Percentiles rank a stretch among this genome's conserved stretches.
Conservation (phyloP, 2,888 invertebrate genomes). For the Dusona sp. region DNA sequence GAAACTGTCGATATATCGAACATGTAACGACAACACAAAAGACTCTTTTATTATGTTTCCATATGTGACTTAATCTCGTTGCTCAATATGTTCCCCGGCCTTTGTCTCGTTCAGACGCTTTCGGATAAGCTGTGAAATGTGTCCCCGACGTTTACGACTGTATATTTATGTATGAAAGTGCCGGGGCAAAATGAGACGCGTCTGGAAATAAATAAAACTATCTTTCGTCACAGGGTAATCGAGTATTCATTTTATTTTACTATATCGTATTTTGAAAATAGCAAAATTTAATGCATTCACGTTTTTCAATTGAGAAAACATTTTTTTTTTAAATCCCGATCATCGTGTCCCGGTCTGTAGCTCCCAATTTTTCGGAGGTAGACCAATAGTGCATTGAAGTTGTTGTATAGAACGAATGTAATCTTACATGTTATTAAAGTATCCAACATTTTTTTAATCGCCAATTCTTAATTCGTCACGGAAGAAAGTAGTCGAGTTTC, state of each 20-base stretch:
- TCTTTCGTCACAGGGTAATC: not conserved
- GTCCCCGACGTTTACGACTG: not conserved
- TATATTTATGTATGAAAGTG: not conserved
- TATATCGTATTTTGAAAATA: not conserved
- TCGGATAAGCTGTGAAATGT: constrained; percentile 4
- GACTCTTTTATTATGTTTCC: constrained; percentile 9
- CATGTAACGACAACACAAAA: not conserved
- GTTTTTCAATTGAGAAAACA: not conserved
- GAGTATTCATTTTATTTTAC: not conserved
- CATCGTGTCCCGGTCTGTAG: too few relatives aligned
- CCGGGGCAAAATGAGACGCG: not conserved
- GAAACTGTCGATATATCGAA: not conserved
- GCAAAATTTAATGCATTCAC: not conserved
- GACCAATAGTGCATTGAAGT: too few relatives aligned
- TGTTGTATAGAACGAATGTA: too few relatives aligned
- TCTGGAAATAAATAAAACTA: not conserved
- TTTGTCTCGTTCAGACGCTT: not conserved
- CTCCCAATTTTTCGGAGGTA: too few relatives aligned
- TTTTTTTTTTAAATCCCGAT: not conserved
- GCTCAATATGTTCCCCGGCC: not conserved
- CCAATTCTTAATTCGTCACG: not conserved
- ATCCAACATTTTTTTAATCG: not conserved
- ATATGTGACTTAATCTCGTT: constrained; percentile 13
- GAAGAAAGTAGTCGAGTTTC: not conserved
- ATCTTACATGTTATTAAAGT: too few relatives aligned